A percentile compares a stretch with the other conserved stretches of the same genome.
Conservation (phyloP, 2,888 invertebrate species). For the Coelopa pilipes region DNA sequence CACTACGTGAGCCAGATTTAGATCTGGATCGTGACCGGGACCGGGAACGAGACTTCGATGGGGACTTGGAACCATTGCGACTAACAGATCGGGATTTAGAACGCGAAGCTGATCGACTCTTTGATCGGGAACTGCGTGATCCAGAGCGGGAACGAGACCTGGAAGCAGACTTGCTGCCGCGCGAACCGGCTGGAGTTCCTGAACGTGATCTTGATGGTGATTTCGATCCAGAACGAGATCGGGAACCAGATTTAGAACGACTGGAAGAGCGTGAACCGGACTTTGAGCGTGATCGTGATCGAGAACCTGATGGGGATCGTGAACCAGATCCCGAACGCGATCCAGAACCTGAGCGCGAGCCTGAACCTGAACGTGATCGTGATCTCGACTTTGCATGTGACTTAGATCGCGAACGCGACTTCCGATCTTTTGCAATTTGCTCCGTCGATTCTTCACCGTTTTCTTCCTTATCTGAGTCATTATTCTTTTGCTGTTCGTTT, state of each 20-base stretch:
- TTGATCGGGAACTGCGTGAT: conserved; percentile 42
- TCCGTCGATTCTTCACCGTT: conserved; percentile 45
- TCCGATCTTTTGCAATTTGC: conserved; percentile 56
- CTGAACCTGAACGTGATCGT: conserved; percentile 35
- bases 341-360: conserved; percentile 36
- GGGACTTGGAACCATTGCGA: conserved; percentile 42
- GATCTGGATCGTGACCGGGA: conserved; percentile 63
- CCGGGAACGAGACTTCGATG: conserved; percentile 48
- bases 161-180: conserved; percentile 35
- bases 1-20: conserved; percentile 49
- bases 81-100: conserved; percentile 58
- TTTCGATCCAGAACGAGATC: conserved; percentile 37
- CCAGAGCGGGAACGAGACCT: conserved; percentile 40
- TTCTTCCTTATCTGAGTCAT: conserved; percentile 46
- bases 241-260: conserved; percentile 42
- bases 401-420: conserved; percentile 52
- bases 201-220: conserved; percentile 45
- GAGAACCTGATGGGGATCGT: conserved; percentile 59
- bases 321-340: conserved; percentile 57
- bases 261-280: conserved; percentile 43
- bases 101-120: conserved; percentile 42
- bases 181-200: conserved; percentile 42
- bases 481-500: conserved; percentile 33
- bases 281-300: conserved; percentile 62
- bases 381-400: conserved; percentile 39